phyloP scores from a whole-genome alignment of 1,140 invertebrate species.

The Drosophila erecta region DNA sequence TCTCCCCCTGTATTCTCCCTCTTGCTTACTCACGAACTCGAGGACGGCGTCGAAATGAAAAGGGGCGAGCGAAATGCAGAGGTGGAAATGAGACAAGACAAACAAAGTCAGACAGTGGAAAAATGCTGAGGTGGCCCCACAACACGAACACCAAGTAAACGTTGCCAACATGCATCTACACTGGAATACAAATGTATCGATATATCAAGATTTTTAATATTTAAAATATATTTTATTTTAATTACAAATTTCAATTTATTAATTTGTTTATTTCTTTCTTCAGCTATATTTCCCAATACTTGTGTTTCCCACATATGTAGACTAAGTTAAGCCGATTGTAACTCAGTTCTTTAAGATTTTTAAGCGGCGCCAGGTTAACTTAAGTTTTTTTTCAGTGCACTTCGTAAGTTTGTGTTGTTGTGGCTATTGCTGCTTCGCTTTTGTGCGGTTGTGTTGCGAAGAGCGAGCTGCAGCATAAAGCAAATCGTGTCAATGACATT shows the following conservation, averaged over 20 bases:
- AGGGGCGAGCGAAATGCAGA: slow-evolving; percentile 31
- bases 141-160: slow-evolving; percentile 52
- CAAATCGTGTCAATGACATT: slow-evolving; percentile 81
- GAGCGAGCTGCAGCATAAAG: slow-evolving; percentile 72
- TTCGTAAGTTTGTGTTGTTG: slow-evolving; percentile 16
- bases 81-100: slow-evolving; percentile 50
- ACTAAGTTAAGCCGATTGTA: background rate
- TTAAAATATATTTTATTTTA: no score
- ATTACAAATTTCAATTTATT: no score
- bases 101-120: slow-evolving; percentile 53
- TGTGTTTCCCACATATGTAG: background rate
- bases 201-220: no score
- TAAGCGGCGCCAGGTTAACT: no score
- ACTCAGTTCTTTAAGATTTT: background rate
- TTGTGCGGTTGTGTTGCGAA: slow-evolving; percentile 41
- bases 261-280: no score
- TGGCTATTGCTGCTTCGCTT: slow-evolving; percentile 31
- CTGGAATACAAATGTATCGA: background rate
- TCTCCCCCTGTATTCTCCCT: background rate
- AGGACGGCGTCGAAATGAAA: slow-evolving; percentile 13
- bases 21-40: background rate
- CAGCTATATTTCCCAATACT: background rate
- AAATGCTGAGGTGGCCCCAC: slow-evolving; percentile 73
- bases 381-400: slow-evolving; percentile 5
- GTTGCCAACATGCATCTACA: slow-evolving; percentile 47